These are phyloP conservation scores for Cossypha polioptera DNA, from an alignment of 2,797 vertebrate genomes.

Conservation along the genomic window DNA sequence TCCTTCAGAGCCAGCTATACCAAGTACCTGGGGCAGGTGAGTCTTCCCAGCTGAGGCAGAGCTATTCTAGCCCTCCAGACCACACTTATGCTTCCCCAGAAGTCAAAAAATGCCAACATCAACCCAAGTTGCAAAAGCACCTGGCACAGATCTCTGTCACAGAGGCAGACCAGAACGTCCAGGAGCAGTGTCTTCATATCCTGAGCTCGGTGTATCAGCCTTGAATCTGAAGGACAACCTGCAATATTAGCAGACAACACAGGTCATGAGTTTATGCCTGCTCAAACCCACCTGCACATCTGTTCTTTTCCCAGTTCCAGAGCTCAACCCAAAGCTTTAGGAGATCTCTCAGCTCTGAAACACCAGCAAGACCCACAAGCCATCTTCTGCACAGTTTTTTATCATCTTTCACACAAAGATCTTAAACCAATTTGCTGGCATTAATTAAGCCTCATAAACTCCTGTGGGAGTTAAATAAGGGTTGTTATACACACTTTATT, in stretches of 20 bases:
- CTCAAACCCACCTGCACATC: not conserved
- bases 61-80: not conserved
- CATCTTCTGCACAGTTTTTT: not conserved
- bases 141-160: not conserved
- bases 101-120: not conserved
- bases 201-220: not conserved
- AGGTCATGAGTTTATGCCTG: not conserved
- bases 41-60: not conserved
- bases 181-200: not conserved
- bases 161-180: not conserved
- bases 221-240: not conserved
- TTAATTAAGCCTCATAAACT: not conserved
- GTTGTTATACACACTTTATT: not conserved
- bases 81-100: not conserved
- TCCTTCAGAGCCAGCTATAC: not conserved
- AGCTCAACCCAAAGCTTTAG: not conserved
- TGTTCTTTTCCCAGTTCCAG: not conserved
- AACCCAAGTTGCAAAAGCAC: not conserved
- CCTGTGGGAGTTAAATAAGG: not conserved
- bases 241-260: not conserved
- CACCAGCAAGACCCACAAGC: not conserved
- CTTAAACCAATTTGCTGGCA: not conserved
- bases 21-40: accelerated
- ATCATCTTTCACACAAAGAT: not conserved
- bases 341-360: not conserved